Percentiles rank a stretch among this genome's conserved stretches.
phyloP scores from a whole-genome alignment of 2,888 invertebrate species.

The Carcina quercana region DNA sequence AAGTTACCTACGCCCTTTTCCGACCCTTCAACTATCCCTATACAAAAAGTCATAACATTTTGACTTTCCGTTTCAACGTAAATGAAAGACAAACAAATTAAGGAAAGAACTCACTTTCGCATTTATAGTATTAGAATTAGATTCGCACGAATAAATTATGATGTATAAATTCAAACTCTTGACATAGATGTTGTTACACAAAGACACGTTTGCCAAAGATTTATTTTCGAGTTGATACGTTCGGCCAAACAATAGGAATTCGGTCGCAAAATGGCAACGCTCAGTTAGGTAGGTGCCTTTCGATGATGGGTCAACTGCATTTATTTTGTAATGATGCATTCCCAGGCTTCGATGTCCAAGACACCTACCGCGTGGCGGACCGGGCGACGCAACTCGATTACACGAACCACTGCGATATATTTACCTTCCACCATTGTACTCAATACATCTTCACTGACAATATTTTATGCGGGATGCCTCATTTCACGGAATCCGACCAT shows the following conservation, averaged over 20 bases:
- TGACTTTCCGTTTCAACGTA: too few species aligned
- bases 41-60: too few species aligned
- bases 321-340: conserved; percentile 36
- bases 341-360: conserved; percentile 44
- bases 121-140: too few species aligned
- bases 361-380: conserved; percentile 46
- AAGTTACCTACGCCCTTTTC: too few species aligned
- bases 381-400: conserved; percentile 22
- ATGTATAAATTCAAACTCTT: too few species aligned
- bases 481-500: conserved; percentile 61
- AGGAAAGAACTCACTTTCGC: too few species aligned
- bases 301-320: conserved; percentile 25
- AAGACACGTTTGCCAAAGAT: not conserved
- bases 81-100: too few species aligned
- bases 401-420: conserved; percentile 32
- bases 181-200: not conserved
- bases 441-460: conserved; percentile 43
- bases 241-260: conserved; percentile 22
- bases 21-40: too few species aligned
- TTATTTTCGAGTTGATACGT: conserved; percentile 9
- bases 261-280: conserved; percentile 14
- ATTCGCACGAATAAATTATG: too few species aligned
- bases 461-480: conserved; percentile 49
- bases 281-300: conserved; percentile 24
- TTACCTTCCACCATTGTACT: conserved; percentile 36